phyloP scores from a whole-genome alignment of 2,888 invertebrate species.

The Encarsia formosa region DNA sequence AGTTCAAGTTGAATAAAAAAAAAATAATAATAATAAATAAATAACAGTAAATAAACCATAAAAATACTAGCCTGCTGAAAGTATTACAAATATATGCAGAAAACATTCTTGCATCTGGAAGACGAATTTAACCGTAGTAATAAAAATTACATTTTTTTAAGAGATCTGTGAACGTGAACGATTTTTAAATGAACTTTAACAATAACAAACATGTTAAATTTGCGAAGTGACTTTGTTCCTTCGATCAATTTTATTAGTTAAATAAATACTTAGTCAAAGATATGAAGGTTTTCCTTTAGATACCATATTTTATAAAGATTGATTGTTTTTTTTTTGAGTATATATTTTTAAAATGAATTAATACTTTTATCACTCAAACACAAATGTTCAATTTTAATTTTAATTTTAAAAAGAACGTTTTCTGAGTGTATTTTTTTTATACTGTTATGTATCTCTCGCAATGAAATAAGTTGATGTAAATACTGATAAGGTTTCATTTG shows the following conservation, averaged over 20 bases:
- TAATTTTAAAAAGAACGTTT: background rate
- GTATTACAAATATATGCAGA: slow-evolving; percentile 2
- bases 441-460: background rate
- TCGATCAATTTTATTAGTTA: slow-evolving; percentile 4
- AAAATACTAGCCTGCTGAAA: slow-evolving; percentile 3
- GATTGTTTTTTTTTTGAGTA: no score
- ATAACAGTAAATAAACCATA: slow-evolving; percentile 3
- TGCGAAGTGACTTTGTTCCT: slow-evolving; percentile 18
- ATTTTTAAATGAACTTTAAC: no score
- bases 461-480: background rate
- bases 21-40: background rate
- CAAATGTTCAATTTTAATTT: background rate
- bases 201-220: background rate
- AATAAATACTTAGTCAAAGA: slow-evolving; percentile 1
- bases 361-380: background rate
- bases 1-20: slow-evolving; percentile 4
- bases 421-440: background rate
- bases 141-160: background rate
- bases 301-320: background rate
- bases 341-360: background rate
- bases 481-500: background rate
- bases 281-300: slow-evolving; percentile 9
- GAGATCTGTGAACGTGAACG: no score
- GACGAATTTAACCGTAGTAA: background rate
- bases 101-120: background rate